Evolutionary conservation across 2,113 vertebrate species (phyloP).

Genomic region (Coreoperca whiteheadi): DNA sequence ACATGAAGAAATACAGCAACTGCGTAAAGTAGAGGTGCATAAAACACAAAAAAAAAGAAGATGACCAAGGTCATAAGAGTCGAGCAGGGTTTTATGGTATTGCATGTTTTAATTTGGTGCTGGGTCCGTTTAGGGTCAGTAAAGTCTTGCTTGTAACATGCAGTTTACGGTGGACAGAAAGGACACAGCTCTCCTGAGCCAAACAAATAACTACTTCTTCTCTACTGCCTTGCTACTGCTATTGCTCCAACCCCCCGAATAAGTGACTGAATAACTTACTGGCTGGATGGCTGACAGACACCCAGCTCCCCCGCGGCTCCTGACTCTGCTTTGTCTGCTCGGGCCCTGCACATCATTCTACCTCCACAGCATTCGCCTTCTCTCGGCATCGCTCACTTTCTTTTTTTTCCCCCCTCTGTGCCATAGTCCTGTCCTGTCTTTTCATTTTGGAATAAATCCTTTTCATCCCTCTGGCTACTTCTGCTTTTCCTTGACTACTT

Average conservation of each 20-base stretch:
- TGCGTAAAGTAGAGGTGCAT: constrained; percentile 22
- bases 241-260: constrained; percentile 63
- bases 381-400: constrained; percentile 58
- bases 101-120: constrained; percentile 33
- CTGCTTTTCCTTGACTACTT: constrained; percentile 46
- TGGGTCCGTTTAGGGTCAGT: constrained; percentile 44
- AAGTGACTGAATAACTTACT: constrained; percentile 76
- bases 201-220: constrained; percentile 70
- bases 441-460: constrained; percentile 79
- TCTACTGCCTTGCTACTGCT: constrained; percentile 34
- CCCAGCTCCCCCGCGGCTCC: constrained; percentile 66
- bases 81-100: constrained; percentile 16
- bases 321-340: constrained; percentile 68
- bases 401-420: constrained; percentile 32
- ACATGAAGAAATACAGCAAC: constrained; percentile 28
- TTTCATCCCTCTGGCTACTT: constrained; percentile 75
- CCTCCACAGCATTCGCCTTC: constrained; percentile 56
- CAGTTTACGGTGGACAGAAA: constrained; percentile 59
- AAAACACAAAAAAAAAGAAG: constrained; percentile 32
- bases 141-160: constrained; percentile 40
- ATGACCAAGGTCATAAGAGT: constrained; percentile 12
- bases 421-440: constrained; percentile 64
- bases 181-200: constrained; percentile 59
- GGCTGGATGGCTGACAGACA: constrained; percentile 74
- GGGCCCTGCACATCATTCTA: constrained; percentile 69